Conservation (phyloP, 2,113 vertebrate genomes). For the Nothobranchius furzeri region DNA sequence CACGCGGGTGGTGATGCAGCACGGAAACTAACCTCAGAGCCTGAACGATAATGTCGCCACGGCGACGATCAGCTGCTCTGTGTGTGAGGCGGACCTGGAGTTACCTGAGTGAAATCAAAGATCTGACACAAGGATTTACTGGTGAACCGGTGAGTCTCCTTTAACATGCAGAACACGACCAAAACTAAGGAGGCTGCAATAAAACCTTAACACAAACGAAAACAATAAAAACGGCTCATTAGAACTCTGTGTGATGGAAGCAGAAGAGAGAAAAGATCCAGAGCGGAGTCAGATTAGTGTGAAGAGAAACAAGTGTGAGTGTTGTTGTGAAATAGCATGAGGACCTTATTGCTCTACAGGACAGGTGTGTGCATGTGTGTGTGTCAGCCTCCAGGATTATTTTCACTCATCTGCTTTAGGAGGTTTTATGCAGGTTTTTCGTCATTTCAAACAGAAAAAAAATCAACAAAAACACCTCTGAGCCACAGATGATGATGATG, state of each 20-base stretch:
- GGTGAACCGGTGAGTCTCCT: not conserved
- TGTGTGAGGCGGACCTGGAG: conserved; percentile 19
- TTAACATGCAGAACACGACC: conserved; percentile 10
- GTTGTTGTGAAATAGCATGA: conserved; percentile 29
- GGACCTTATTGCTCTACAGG: conserved; percentile 61
- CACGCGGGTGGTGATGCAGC: conserved; percentile 31
- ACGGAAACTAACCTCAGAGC: not conserved
- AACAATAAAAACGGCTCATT: not conserved
- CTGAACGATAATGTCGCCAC: not conserved
- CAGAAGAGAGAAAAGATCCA: no score
- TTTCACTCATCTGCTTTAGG: not conserved
- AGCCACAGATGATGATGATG: conserved; percentile 3
- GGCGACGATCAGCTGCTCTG: no score
- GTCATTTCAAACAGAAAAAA: conserved; percentile 1
- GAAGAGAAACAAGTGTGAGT: conserved; percentile 4
- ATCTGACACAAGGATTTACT: not conserved
- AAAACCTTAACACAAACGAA: conserved; percentile 47
- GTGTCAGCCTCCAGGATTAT: conserved; percentile 8
- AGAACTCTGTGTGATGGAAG: no score
- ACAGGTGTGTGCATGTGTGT: conserved; percentile 7
- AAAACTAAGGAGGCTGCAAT: conserved; percentile 16
- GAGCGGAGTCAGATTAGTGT: not conserved
- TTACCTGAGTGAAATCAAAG: conserved; percentile 52
- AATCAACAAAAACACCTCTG: conserved; percentile 4
- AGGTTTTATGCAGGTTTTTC: conserved; percentile 12